phyloP scores from a whole-genome alignment of 2,113 vertebrate species.

The Salvator merianae region DNA sequence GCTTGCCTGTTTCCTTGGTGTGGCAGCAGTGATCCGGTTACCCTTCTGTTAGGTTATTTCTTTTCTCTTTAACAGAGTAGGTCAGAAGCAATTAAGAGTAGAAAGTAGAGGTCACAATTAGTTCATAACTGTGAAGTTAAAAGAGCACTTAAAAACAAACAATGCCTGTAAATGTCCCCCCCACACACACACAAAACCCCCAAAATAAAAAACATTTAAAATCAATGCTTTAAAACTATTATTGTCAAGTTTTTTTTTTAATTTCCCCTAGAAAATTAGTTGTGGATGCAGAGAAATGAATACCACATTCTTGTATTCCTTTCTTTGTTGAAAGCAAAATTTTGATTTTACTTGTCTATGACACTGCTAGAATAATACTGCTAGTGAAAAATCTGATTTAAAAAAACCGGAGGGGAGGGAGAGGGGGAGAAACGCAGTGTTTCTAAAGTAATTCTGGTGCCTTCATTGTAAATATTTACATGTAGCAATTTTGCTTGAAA shows the following conservation, averaged over 20 bases:
- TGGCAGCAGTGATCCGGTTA: conserved; percentile 72
- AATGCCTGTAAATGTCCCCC: conserved; percentile 13
- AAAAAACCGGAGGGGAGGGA: not conserved
- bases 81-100: conserved; percentile 64
- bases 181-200: not conserved
- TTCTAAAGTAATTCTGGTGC: conserved; percentile 18
- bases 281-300: not conserved
- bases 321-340: not conserved
- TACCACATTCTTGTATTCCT: not conserved
- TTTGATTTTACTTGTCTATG: not conserved
- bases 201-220: conserved; percentile 52
- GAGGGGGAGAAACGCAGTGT: not conserved
- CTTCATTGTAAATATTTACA: not conserved
- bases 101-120: conserved; percentile 56
- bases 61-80: conserved; percentile 66
- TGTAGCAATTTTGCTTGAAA: conserved; percentile 35
- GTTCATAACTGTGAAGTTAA: conserved; percentile 66
- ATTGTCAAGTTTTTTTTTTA: conserved; percentile 34
- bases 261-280: conserved; percentile 14
- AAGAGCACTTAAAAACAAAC: conserved; percentile 60
- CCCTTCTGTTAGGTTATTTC: conserved; percentile 67
- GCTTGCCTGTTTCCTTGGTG: conserved; percentile 70
- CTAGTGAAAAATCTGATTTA: conserved; percentile 11
- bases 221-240: conserved; percentile 43
- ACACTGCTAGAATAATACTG: not conserved